Conservation (phyloP, 1,140 invertebrate species). For the Pseudomyrmex gracilis region DNA sequence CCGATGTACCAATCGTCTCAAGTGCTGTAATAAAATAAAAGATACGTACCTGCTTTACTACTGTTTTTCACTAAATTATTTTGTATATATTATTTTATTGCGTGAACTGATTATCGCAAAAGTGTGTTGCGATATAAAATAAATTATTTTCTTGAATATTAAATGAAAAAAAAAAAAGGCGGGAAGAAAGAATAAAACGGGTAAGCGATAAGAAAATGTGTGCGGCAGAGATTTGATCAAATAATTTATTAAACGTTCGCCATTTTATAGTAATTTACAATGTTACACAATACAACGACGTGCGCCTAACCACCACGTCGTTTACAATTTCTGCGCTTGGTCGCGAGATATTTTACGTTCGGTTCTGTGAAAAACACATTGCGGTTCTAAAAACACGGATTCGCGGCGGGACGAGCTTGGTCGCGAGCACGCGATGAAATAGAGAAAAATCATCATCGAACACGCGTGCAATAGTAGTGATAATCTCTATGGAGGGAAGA, state of each 20-base stretch:
- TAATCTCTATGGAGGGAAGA: background rate
- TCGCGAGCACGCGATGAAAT: slow-evolving; percentile 4
- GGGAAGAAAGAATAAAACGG: background rate
- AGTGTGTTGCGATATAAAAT: too few relatives aligned
- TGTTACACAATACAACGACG: slow-evolving; percentile 76
- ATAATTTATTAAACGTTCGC: slow-evolving; percentile 79
- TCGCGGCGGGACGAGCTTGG: slow-evolving; percentile 41
- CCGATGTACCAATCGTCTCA: background rate
- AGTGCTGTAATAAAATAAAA: too few relatives aligned
- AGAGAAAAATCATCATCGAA: background rate
- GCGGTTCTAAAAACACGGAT: slow-evolving; percentile 70
- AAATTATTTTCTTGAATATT: too few relatives aligned
- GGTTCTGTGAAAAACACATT: slow-evolving; percentile 75
- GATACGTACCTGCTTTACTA: too few relatives aligned
- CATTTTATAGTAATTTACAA: slow-evolving; percentile 77
- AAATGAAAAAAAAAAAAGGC: too few relatives aligned
- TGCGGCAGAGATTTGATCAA: slow-evolving; percentile 69
- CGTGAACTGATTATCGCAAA: background rate
- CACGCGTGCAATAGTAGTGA: background rate
- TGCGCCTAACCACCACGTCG: slow-evolving; percentile 51
- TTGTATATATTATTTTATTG: too few relatives aligned
- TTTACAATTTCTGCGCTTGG: slow-evolving; percentile 59
- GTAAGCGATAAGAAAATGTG: background rate
- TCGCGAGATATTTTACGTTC: slow-evolving; percentile 66
- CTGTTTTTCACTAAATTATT: too few relatives aligned